phyloP scores from a whole-genome alignment of 1,140 invertebrate genomes.

The Geopemphigus sp. region DNA sequence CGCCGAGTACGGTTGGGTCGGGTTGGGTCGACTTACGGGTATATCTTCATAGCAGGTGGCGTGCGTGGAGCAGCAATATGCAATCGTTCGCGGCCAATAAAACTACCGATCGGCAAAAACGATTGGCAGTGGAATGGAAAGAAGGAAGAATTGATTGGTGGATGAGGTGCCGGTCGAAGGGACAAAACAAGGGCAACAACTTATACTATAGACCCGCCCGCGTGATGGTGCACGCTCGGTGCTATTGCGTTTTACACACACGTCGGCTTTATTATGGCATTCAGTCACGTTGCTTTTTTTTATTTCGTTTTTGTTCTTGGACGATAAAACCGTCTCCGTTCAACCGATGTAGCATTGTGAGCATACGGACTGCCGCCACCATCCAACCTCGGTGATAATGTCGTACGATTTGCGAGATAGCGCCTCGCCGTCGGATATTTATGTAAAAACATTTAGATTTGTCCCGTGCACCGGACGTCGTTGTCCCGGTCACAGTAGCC shows the following conservation, averaged over 20 bases:
- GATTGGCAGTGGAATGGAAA: no score
- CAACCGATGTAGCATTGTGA: no score
- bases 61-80: no score
- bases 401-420: conserved; percentile 4
- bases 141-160: no score
- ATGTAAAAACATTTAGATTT: conserved; percentile 14
- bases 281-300: neutral
- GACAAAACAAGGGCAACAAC: neutral
- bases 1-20: no score
- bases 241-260: conserved; percentile 9
- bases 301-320: neutral
- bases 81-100: no score
- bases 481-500: neutral
- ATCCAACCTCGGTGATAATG: neutral
- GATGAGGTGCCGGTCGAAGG: no score
- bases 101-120: neutral
- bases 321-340: conserved; percentile 20
- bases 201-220: neutral
- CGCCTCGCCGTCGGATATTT: neutral
- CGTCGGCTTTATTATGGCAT: conserved; percentile 18
- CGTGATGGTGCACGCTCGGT: neutral
- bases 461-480: neutral
- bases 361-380: neutral
- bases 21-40: no score
- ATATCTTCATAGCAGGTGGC: no score